Conservation (phyloP, 2,797 vertebrate genomes). For the Epinephelus awoara region DNA sequence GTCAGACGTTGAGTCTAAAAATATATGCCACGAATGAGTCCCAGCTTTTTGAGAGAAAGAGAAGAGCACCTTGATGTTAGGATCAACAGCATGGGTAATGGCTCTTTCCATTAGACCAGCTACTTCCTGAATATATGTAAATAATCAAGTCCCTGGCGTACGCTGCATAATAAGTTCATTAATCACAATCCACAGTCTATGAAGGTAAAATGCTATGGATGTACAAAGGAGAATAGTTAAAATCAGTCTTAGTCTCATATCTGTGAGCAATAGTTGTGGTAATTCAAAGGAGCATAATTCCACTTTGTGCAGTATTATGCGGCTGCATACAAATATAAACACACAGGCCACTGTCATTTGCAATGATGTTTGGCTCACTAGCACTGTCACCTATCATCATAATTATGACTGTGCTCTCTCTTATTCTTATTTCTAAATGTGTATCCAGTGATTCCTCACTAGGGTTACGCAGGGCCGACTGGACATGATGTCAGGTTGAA, state of each 20-base stretch:
- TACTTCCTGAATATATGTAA: constrained; percentile 72
- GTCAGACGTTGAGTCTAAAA: constrained; percentile 75
- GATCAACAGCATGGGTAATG: constrained; percentile 70
- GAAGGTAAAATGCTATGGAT: constrained; percentile 54
- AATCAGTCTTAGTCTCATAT: constrained; percentile 64
- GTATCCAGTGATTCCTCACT: constrained; percentile 79
- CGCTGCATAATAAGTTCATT: constrained; percentile 72
- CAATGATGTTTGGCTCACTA: constrained; percentile 77
- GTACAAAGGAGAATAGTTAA: constrained; percentile 56
- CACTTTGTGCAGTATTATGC: constrained; percentile 63
- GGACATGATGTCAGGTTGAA: constrained; percentile 85
- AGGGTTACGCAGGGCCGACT: constrained; percentile 77
- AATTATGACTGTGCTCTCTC: constrained; percentile 69
- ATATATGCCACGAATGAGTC: constrained; percentile 65
- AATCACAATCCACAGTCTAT: constrained; percentile 69
- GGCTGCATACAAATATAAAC: constrained; percentile 68
- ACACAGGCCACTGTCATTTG: constrained; percentile 78
- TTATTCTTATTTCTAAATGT: constrained; percentile 80
- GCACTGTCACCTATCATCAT: constrained; percentile 84
- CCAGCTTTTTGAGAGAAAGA: constrained; percentile 49
- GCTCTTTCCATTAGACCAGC: constrained; percentile 63
- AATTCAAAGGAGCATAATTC: constrained; percentile 76
- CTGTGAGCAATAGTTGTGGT: constrained; percentile 66
- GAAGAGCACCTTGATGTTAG: constrained; percentile 73
- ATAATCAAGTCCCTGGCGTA: constrained; percentile 71